Evolutionary conservation across 1,140 invertebrate species (phyloP), one percentile per base, ranked within the genome.

Genomic region (Drosophila tristis): DNA sequence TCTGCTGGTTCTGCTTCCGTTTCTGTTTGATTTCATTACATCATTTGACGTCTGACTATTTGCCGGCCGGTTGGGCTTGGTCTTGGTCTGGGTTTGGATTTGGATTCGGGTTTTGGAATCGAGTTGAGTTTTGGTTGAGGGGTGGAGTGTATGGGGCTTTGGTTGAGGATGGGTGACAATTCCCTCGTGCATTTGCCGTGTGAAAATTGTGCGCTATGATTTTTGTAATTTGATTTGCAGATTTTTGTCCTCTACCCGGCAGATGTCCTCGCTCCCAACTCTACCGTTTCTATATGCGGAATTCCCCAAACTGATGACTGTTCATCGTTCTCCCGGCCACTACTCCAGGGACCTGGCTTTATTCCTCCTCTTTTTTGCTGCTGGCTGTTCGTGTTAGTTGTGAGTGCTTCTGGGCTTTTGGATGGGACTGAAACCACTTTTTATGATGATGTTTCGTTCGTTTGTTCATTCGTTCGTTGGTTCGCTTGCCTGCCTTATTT

Each of bases 201-300:
- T 82, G 82, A 87, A 87, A 87, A 87, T 87, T 87, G 59, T 78
- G 75, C 84, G 84, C 79, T 78, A 87, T 87, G 82, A 87, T 87
- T 89, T 87, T 87, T 87, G 84, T 87, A 87, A 87, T 87, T 87
- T 87, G 82, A 87, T 87, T 87, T 87, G 82, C 82, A 89, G 84
- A 87, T 87, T 86, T 87, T 67, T 50, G 42, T 39, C 51, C 59
- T 50, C 53, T 74, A 42, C 7, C 42, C 44, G 13, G 31, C n/a
- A 50, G 11, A 43, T 45, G 23, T 31, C 9, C n/a, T 8, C 45
- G 16, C 35, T 53, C 20, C 51, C 39, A 49, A 20, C 42, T n/a
- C 29, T 39, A 31, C 45, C 44, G 49, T 55, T 51, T 43, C 48
- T 53, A 59, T 55, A 35, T 61, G 45, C 13, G 39, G 70, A 65